phyloP scores from a whole-genome alignment of 2,888 invertebrate genomes.

The Pelosia muscerda region DNA sequence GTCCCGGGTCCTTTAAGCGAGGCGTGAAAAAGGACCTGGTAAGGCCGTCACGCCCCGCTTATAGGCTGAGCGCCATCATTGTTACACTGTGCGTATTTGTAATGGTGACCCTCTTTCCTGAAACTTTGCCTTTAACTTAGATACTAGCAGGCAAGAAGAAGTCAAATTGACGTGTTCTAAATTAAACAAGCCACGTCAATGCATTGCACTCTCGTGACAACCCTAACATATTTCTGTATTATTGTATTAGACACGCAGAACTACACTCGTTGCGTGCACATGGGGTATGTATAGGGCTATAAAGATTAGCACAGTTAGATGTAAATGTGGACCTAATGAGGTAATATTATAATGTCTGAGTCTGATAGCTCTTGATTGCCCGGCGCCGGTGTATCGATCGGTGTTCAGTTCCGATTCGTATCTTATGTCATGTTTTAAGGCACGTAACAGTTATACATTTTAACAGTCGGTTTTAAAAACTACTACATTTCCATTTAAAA shows the following conservation, averaged over 20 bases:
- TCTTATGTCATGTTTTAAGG: background rate
- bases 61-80: no score
- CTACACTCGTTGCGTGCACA: background rate
- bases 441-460: background rate
- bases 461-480: background rate
- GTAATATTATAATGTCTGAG: constrained; percentile 3
- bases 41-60: no score
- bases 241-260: constrained; percentile 3
- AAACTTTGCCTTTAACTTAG: no score
- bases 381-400: background rate
- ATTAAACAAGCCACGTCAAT: no score
- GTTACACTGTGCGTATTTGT: no score
- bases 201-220: background rate
- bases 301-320: constrained; percentile 1
- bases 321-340: background rate
- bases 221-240: background rate
- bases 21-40: no score
- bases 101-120: no score
- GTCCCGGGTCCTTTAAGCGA: no score
- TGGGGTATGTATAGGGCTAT: background rate
- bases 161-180: no score
- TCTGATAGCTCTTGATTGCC: background rate
- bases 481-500: background rate
- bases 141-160: no score
- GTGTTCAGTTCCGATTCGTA: background rate